Base-by-base conservation (phyloP, 2,113 vertebrate species). In the Anser cygnoides region DNA sequence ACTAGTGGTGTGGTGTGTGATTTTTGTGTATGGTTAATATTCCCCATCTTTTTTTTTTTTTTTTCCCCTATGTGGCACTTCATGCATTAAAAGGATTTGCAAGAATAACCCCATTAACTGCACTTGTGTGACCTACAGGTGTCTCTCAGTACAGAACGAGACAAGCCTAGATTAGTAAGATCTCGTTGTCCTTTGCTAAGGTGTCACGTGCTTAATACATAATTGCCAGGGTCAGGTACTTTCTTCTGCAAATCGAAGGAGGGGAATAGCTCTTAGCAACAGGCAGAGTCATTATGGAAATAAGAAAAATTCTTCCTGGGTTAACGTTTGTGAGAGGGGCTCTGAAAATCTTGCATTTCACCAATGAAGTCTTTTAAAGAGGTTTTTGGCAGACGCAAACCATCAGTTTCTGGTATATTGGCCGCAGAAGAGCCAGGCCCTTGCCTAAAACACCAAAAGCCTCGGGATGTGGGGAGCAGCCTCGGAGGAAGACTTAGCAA, bases 81-180 rank as follows among this genome's bases (percentile, higher is more conserved):
- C 13, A 17, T 71, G 17, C 22, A 16, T 74, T 68, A 62, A 76
- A 59, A 63, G 75, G 90, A 85, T 93, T 83, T 90, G 54, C 49
- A 58, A 43, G 67, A 82, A 62, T 43, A 95, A 33, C 33, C 54
- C 46, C 5, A 0, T 68, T 59, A 44, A 37, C 66, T 61, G 83
- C 58, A 19, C 37, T 89, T 16, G 72, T 39, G 49, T 95, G 85
- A 95, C 85, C 68, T 65, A 13, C 54, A 80, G 77, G 84, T 80
- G 35, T 25, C 46, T 83, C 62, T 58, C 20, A 3, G 49, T 82
- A 35, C 58, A 68, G 62, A 50, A 59, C 6, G 33, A 91, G 73
- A 55, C 61, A 78, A n/a, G 18, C 41, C 1, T 2, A 58, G 66
- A 90, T 79, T 79, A 85, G 54, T 16, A 65, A 90, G 62, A 76